phyloP scores from a whole-genome alignment of 1,140 invertebrate genomes.

The Cotesia chilonis region DNA sequence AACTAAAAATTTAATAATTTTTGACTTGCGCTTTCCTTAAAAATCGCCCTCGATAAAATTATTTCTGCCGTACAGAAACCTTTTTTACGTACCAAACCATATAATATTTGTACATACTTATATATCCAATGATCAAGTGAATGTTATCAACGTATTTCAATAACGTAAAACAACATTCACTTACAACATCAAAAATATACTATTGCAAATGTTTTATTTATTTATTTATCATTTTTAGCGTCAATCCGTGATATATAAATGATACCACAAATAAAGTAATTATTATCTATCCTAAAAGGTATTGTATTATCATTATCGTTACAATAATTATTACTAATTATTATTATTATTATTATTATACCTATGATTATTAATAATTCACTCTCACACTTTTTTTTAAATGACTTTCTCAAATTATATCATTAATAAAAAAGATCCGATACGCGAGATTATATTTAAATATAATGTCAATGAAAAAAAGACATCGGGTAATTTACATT shows the following conservation, averaged over 20 bases:
- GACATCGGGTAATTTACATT: constrained; percentile 17
- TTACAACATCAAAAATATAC: constrained; percentile 64
- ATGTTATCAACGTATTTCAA: constrained; percentile 39
- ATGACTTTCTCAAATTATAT: constrained; percentile 15
- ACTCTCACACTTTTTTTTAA: constrained; percentile 15
- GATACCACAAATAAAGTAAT: constrained; percentile 40
- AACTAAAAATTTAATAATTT: constrained; percentile 19
- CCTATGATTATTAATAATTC: constrained; percentile 4
- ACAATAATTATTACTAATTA: not conserved
- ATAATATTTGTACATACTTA: constrained; percentile 63
- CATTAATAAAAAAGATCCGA: constrained; percentile 24
- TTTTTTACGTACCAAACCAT: constrained; percentile 53
- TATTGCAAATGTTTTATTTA: constrained; percentile 59
- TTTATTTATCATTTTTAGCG: constrained; percentile 48
- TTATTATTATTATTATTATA: not conserved
- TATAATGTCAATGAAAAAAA: constrained; percentile 21
- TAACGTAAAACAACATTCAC: constrained; percentile 54
- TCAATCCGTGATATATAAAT: too few relatives aligned
- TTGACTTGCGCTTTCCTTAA: constrained; percentile 38
- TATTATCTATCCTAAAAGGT: constrained; percentile 42
- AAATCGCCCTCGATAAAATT: constrained; percentile 23
- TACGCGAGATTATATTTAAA: constrained; percentile 26
- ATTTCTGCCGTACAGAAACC: constrained; percentile 54
- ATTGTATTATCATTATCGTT: constrained; percentile 14
- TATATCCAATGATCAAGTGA: constrained; percentile 27